Base-by-base conservation (phyloP, 1,140 invertebrate genomes). In the Saxidomus purpurata region DNA sequence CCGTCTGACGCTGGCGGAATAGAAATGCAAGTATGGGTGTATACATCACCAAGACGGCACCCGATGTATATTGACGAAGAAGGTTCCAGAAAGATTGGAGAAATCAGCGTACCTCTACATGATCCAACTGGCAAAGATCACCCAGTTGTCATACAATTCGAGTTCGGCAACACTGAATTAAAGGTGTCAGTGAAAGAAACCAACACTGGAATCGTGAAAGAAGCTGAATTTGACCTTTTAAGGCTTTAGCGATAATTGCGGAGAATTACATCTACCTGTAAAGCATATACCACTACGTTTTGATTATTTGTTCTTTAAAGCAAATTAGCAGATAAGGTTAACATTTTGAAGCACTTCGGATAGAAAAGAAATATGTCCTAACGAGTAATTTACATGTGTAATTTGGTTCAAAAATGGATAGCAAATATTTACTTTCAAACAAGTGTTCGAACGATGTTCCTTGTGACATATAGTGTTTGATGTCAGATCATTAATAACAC, bases 131-230 rank as follows among this genome's bases (percentile, higher is more conserved):
- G 49, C 4, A 36, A 79, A 43, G 34, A 59, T 28, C n/a, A 31
- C 25, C 25, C 76, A 11, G 28, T 88, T 22, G 15, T 13, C 1
- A 40, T 88, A 22, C 74, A 88, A 77, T 80, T 88, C 19, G 55
- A 59, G 25, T 88, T 88, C 34, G 86, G 86, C 9, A 34, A 67
- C n/a, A 43, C 52, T 9, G 86, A 88, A 71, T 38, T 88, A 49
- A 31, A 67, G 25, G 63, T 88, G 1, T 17, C 40, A 4, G 76
- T 74, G 0, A 69, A 19, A 22, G 76, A 88, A 19, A 80, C 43
- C 31, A 52, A 67, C 0, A 88, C 76, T 8, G 76, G 76, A 38
- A 22, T 38, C n/a, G 40, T 34, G n/a, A 81, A 31, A 63, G 36
- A 88, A 19, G 86, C 71, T 31, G 31, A 77, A 13, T 87, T 63